A percentile compares a stretch with the other conserved stretches of the same genome.
These are phyloP conservation scores for Oreohelix idahoensis DNA, from an alignment of 1,140 invertebrate genomes.

Conservation along the genomic window DNA sequence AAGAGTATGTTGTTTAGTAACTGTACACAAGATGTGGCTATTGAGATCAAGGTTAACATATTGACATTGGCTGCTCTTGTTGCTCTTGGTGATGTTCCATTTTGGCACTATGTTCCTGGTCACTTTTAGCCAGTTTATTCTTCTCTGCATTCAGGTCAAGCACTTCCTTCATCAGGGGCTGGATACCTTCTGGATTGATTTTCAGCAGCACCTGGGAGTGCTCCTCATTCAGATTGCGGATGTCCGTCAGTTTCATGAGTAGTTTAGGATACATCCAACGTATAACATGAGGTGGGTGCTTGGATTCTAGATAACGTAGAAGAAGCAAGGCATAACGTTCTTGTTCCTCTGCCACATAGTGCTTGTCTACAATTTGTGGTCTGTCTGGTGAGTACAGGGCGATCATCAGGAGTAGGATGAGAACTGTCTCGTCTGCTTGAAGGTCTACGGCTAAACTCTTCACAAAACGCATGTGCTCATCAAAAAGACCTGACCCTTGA, in stretches of 20 bases:
- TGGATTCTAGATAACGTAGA: slow-evolving; percentile 74
- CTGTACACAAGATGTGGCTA: background rate
- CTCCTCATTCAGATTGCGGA: slow-evolving; percentile 76
- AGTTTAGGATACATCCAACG: slow-evolving; percentile 74
- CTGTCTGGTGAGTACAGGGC: slow-evolving; percentile 76
- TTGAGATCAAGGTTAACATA: slow-evolving; percentile 7
- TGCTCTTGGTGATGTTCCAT: slow-evolving; percentile 18
- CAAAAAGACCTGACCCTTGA: slow-evolving; percentile 68
- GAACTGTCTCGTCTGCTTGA: slow-evolving; percentile 74
- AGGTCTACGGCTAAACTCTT: slow-evolving; percentile 71
- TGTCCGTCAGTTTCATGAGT: slow-evolving; percentile 75
- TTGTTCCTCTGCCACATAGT: slow-evolving; percentile 72
- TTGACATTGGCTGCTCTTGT: slow-evolving; percentile 20
- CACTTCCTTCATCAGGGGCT: slow-evolving; percentile 74
- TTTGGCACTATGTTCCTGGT: slow-evolving; percentile 21
- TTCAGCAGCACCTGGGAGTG: slow-evolving; percentile 75
- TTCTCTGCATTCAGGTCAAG: slow-evolving; percentile 69
- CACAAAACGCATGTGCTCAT: slow-evolving; percentile 76
- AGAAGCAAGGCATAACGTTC: slow-evolving; percentile 75
- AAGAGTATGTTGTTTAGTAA: background rate
- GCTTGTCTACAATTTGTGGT: slow-evolving; percentile 71
- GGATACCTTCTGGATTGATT: slow-evolving; percentile 72
- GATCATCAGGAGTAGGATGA: slow-evolving; percentile 75
- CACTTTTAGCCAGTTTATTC: slow-evolving; percentile 39
- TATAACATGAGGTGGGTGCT: slow-evolving; percentile 70